These are phyloP conservation scores for Dyspetes luteomarginatus DNA, from an alignment of 2,888 invertebrate species.

Conservation along the genomic window DNA sequence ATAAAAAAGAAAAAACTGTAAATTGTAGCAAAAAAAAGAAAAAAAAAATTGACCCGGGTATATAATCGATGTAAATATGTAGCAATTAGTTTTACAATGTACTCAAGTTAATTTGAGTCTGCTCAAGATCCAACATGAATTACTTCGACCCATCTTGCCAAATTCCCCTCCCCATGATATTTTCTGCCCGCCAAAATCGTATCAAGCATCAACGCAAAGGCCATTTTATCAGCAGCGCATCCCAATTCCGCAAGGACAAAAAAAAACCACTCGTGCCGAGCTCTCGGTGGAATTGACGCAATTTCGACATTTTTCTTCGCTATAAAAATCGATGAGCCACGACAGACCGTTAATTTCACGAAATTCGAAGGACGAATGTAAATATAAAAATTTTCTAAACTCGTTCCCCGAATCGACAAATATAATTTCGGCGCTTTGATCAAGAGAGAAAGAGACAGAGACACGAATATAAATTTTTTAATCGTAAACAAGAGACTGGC, in stretches of 20 bases:
- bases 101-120: too few relatives aligned
- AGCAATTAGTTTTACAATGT: too few relatives aligned
- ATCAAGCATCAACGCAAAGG: too few relatives aligned
- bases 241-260: not conserved
- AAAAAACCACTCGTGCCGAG: not conserved
- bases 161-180: too few relatives aligned
- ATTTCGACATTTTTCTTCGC: not conserved
- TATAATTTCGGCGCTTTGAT: not conserved
- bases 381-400: not conserved
- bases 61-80: too few relatives aligned
- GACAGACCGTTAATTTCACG: constrained; percentile 7
- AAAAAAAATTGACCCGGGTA: too few relatives aligned
- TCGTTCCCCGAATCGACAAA: not conserved
- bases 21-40: too few relatives aligned
- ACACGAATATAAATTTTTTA: not conserved
- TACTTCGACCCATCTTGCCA: too few relatives aligned
- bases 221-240: too few relatives aligned
- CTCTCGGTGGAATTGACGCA: not conserved
- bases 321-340: constrained; percentile 12
- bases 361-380: constrained; percentile 17
- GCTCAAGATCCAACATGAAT: too few relatives aligned
- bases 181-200: too few relatives aligned
- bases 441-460: not conserved
- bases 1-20: too few relatives aligned
- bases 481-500: not conserved